Conservation (phyloP, 2,888 invertebrate species). For the Pristionchus arcanus region DNA sequence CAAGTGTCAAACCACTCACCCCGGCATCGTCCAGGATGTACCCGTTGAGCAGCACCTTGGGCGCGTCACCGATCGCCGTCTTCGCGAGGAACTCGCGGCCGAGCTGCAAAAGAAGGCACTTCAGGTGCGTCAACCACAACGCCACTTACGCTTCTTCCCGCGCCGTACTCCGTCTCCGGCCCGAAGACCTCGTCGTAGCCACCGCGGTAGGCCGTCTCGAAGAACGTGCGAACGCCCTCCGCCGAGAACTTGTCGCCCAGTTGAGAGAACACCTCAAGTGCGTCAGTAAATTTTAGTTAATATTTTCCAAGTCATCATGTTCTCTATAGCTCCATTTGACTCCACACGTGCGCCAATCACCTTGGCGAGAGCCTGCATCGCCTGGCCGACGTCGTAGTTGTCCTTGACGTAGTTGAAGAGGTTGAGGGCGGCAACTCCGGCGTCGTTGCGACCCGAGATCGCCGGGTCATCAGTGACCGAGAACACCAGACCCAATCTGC, state of each 20-base stretch:
- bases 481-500: constrained; percentile 90
- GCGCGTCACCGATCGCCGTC: constrained; percentile 80
- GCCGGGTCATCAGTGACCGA: constrained; percentile 83
- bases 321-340: background rate
- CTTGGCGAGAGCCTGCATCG: constrained; percentile 90
- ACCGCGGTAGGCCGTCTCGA: constrained; percentile 84
- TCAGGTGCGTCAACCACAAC: background rate
- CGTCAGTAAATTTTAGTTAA: constrained; percentile 77
- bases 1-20: constrained; percentile 58
- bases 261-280: constrained; percentile 61
- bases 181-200: constrained; percentile 89
- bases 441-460: constrained; percentile 82
- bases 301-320: background rate
- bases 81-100: constrained; percentile 79
- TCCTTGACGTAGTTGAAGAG: constrained; percentile 93
- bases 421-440: constrained; percentile 89
- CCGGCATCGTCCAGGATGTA: constrained; percentile 85
- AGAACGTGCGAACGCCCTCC: constrained; percentile 86
- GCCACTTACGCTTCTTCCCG: constrained; percentile 84
- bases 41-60: constrained; percentile 92
- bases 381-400: constrained; percentile 86
- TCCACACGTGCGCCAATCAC: constrained; percentile 80
- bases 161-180: constrained; percentile 92
- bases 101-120: constrained; percentile 58
- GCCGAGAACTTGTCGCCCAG: constrained; percentile 82